Evolutionary conservation across 37 sponge, comb jelly and placozoan species (phyloP), one percentile per base, ranked within the genome.

Genomic region (Beroe ovata): DNA sequence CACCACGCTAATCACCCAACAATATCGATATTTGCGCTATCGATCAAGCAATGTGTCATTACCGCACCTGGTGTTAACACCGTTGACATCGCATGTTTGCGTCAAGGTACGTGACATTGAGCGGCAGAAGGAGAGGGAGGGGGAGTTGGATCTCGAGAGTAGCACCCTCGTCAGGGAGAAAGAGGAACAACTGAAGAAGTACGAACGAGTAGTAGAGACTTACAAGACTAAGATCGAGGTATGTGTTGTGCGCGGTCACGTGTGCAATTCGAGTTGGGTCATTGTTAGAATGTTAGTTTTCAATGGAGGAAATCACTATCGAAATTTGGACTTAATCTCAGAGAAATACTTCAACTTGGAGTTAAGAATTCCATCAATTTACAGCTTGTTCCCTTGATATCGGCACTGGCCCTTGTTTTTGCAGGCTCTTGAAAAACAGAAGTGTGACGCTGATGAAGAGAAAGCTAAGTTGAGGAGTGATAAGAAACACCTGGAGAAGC

Each of bases 221-320:
- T 77, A 77, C 84, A 77, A 77, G 47, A 35, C 41, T 25, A 77
- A 77, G 84, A 77, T 77, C n/a, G 84, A 77, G 84, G 84, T 77
- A 20, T 3, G 54, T 47, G 54, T 16, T 6, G 11, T 47, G 54
- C 54, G 11, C 11, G n/a, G n/a, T n/a, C n/a, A n/a, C n/a, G n/a
- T n/a, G n/a, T n/a, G n/a, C n/a, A n/a, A n/a, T n/a, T n/a, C n/a
- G n/a, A n/a, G n/a, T n/a, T n/a, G n/a, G n/a, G n/a, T n/a, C n/a
- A n/a, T n/a, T n/a, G n/a, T n/a, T n/a, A n/a, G n/a, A n/a, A n/a
- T n/a, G n/a, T n/a, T n/a, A n/a, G n/a, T n/a, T n/a, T n/a, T n/a
- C n/a, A n/a, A n/a, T n/a, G n/a, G n/a, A n/a, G n/a, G n/a, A n/a
- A n/a, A n/a, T n/a, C n/a, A n/a, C n/a, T n/a, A n/a, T n/a, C n/a